Evolutionary conservation across 2,113 vertebrate genomes (phyloP), one percentile per base, ranked within the genome.

Genomic region (Poecile atricapillus): DNA sequence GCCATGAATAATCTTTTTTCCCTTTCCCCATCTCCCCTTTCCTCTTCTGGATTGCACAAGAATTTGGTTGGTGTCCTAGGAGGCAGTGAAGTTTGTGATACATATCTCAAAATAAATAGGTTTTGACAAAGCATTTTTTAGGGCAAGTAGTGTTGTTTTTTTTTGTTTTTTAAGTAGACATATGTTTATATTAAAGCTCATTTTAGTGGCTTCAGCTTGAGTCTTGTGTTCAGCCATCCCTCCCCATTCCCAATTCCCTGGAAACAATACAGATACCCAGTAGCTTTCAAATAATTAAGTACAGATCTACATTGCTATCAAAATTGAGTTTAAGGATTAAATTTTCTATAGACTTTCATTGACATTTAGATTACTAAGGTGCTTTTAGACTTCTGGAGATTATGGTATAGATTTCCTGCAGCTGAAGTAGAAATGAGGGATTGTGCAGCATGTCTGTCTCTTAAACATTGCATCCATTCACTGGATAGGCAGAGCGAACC

Each of bases 1-100:
- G 7, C 53, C 5, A 35, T 84, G 2, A 41, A 15, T 31, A 33
- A 76, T 41, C 5, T 47, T 11, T 30, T 25, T 52, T 3, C 50
- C 2, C n/a, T 35, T 65, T 64, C 15, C 16, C 23, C 16, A 5
- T 1, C 10, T 43, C 17, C 5, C 1, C 7, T 5, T 2, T 18
- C 5, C 4, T 3, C 2, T 27, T 30, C 25, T 31, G 39, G 7
- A 23, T 35, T 81, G 46, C 39, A 11, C n/a, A 80, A 13, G 15
- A 64, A 27, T 46, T 41, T 4, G 7, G 58, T 74, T 55, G 46
- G 2, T 50, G 7, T 63, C 3, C 59, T 71, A 35, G 18, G 28
- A 75, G 22, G 20, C 16, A 53, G 10, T 28, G 19, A 68, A 77
- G 4, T 58, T 89, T 1, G 7, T 78, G 47, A 67, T 85, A 30